These are phyloP conservation scores for Halcyon chelicuti DNA, from an alignment of 2,797 vertebrate species.

Conservation along the genomic window DNA sequence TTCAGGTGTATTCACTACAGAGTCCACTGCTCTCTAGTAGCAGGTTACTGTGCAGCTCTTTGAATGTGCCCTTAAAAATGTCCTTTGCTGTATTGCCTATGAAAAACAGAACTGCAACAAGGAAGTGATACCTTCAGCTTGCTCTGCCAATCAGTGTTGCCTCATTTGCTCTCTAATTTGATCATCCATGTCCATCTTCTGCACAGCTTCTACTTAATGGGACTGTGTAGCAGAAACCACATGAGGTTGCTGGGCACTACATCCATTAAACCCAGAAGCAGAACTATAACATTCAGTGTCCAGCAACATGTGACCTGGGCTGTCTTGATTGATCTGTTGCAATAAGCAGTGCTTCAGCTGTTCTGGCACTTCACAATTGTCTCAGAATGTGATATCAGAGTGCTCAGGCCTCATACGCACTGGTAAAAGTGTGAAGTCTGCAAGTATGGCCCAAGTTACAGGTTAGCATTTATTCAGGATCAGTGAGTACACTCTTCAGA, in stretches of 20 bases:
- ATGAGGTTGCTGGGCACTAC: neutral
- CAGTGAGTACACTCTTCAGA: neutral
- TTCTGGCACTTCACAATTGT: neutral
- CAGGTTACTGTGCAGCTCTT: neutral
- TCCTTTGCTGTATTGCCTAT: neutral
- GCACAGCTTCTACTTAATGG: neutral
- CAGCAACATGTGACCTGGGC: neutral
- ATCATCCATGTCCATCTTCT: neutral
- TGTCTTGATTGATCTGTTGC: neutral
- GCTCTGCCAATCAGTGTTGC: neutral
- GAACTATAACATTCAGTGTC: neutral
- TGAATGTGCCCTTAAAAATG: neutral
- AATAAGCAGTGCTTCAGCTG: neutral
- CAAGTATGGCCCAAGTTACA: neutral
- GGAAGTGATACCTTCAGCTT: neutral
- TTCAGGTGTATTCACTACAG: neutral
- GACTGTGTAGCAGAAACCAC: neutral
- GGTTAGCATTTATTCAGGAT: neutral
- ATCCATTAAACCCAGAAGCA: neutral
- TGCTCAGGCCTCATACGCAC: neutral
- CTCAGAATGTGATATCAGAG: neutral
- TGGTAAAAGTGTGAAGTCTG: neutral
- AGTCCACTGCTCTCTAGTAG: neutral
- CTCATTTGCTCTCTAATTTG: neutral
- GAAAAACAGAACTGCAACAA: neutral